Conservation (phyloP, 1,140 invertebrate genomes). For the Euura lappo region DNA sequence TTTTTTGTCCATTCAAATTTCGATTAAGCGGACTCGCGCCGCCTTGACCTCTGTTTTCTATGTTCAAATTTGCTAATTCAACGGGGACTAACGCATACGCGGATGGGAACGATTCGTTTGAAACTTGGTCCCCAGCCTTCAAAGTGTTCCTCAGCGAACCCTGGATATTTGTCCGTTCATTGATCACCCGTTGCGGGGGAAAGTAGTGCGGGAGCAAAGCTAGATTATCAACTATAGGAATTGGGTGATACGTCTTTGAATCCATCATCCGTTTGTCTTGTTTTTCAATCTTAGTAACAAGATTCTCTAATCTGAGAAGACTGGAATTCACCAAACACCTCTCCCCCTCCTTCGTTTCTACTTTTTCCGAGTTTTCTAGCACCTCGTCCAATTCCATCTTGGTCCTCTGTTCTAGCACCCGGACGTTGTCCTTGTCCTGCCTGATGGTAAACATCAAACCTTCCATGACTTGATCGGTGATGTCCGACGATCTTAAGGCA, state of each 20-base stretch:
- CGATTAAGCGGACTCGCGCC: neutral
- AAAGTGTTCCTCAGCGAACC: too few relatives aligned
- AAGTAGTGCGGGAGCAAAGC: too few relatives aligned
- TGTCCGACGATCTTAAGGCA: slow-evolving; percentile 45
- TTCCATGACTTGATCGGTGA: slow-evolving; percentile 57
- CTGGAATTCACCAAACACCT: slow-evolving; percentile 54
- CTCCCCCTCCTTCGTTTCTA: slow-evolving; percentile 51
- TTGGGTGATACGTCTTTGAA: neutral
- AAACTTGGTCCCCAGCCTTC: too few relatives aligned
- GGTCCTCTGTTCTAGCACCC: slow-evolving; percentile 54
- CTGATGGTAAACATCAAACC: slow-evolving; percentile 57
- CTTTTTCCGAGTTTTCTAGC: slow-evolving; percentile 56
- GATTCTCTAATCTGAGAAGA: slow-evolving; percentile 50
- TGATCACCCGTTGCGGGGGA: too few relatives aligned
- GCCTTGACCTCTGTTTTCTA: neutral
- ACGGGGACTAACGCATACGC: neutral
- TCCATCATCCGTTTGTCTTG: slow-evolving; percentile 9
- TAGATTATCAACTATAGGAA: neutral
- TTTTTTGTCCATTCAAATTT: neutral
- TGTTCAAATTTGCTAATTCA: neutral
- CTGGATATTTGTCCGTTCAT: too few relatives aligned
- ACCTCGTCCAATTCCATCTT: slow-evolving; percentile 56
- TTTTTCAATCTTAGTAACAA: slow-evolving; percentile 52
- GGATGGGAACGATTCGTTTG: too few relatives aligned
- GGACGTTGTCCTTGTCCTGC: slow-evolving; percentile 50